These are phyloP conservation scores for Crepidodera aurea DNA, from an alignment of 2,888 invertebrate species.

Conservation along the genomic window DNA sequence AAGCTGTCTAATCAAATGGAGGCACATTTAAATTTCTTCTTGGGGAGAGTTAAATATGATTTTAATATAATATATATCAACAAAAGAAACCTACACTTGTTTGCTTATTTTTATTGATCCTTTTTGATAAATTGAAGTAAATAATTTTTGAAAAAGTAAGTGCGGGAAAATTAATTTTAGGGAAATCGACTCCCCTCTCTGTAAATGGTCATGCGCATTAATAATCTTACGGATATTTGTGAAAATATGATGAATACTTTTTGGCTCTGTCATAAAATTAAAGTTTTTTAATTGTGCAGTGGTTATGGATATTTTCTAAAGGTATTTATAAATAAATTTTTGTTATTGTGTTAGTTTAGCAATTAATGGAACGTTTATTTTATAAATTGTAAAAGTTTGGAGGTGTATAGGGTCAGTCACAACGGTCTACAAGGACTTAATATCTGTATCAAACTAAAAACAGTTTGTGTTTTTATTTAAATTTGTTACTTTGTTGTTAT, in stretches of 20 bases:
- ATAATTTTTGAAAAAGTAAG: slow-evolving; percentile 28
- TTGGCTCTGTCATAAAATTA: slow-evolving; percentile 53
- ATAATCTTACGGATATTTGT: slow-evolving; percentile 49
- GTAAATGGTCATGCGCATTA: slow-evolving; percentile 47
- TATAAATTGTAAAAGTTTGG: slow-evolving; percentile 38
- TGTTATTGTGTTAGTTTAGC: slow-evolving; percentile 36
- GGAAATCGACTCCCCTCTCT: slow-evolving; percentile 40
- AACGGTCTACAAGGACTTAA: slow-evolving; percentile 44
- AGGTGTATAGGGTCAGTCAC: slow-evolving; percentile 39
- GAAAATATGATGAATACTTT: slow-evolving; percentile 48
- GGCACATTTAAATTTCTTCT: slow-evolving; percentile 4
- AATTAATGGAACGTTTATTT: slow-evolving; percentile 35
- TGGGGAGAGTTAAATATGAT: too few relatives aligned
- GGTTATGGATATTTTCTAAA: slow-evolving; percentile 34
- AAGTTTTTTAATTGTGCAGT: slow-evolving; percentile 46
- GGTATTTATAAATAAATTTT: slow-evolving; percentile 48
- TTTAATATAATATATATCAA: too few relatives aligned
- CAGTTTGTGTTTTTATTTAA: slow-evolving; percentile 33
- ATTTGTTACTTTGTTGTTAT: slow-evolving; percentile 5
- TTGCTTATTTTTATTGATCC: too few relatives aligned
- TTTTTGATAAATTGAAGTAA: slow-evolving; percentile 10
- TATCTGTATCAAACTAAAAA: slow-evolving; percentile 34
- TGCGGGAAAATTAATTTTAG: slow-evolving; percentile 41
- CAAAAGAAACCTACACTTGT: too few relatives aligned
- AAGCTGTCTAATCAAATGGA: slow-evolving; percentile 15